Conservation (phyloP, 2,888 invertebrate genomes). For the Andrena camellia region DNA sequence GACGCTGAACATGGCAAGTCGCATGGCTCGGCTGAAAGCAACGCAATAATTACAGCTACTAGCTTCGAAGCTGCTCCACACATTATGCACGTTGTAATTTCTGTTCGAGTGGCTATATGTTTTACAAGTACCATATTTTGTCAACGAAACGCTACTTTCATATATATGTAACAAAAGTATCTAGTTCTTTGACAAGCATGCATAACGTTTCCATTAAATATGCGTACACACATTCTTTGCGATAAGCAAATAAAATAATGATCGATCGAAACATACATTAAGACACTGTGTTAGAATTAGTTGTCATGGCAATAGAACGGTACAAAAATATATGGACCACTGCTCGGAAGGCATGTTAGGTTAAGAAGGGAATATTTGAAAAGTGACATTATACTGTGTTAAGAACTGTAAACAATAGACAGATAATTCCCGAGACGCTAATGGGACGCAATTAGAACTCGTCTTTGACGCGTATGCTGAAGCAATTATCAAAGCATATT, state of each 20-base stretch:
- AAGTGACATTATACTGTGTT: background rate
- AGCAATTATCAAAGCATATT: slow-evolving; percentile 31
- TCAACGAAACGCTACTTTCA: no score
- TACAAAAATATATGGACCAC: no score
- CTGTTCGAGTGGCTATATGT: no score
- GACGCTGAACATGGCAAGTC: slow-evolving; percentile 90
- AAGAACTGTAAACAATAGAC: background rate
- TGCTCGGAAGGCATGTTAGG: background rate
- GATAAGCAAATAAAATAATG: no score
- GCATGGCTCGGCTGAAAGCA: slow-evolving; percentile 90
- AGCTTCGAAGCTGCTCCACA: background rate
- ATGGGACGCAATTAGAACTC: background rate
- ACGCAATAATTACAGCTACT: background rate
- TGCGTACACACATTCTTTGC: no score
- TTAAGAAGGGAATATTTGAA: background rate
- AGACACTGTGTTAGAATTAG: no score
- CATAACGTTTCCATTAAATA: no score
- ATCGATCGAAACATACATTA: no score
- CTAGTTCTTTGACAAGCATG: no score
- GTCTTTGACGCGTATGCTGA: background rate
- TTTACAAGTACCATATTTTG: no score
- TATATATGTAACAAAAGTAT: no score
- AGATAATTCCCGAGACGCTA: background rate
- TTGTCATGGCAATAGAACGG: no score
- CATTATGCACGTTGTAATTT: background rate